Conservation (phyloP, 2,113 vertebrate genomes). For the Corythornis cristatus region DNA sequence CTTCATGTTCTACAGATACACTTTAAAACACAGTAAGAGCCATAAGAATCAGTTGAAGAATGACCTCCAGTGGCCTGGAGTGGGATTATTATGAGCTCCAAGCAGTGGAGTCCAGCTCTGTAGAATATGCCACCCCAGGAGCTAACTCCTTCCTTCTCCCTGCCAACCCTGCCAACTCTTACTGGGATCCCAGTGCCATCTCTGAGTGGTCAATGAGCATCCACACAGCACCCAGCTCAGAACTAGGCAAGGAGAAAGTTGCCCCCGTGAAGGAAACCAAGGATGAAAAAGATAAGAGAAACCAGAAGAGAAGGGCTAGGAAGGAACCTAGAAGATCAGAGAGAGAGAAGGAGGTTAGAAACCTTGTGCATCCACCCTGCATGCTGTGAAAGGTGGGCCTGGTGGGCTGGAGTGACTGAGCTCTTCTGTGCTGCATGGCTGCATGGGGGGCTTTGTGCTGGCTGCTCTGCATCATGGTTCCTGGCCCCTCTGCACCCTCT, state of each 20-base stretch:
- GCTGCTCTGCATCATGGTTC: background rate
- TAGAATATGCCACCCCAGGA: slow-evolving; percentile 73
- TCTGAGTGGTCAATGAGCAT: slow-evolving; percentile 85
- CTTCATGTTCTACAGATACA: slow-evolving; percentile 76
- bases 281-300: slow-evolving; percentile 81
- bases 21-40: slow-evolving; percentile 54
- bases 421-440: slow-evolving; percentile 2
- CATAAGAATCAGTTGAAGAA: slow-evolving; percentile 79
- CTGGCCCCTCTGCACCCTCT: background rate
- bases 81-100: slow-evolving; percentile 87
- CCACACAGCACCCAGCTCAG: slow-evolving; percentile 74
- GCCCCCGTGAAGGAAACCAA: slow-evolving; percentile 71
- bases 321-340: slow-evolving; percentile 83
- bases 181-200: slow-evolving; percentile 70
- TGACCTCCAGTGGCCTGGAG: slow-evolving; percentile 88
- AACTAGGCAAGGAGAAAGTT: slow-evolving; percentile 75
- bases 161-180: slow-evolving; percentile 61
- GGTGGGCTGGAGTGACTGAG: background rate
- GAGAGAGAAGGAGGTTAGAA: slow-evolving; percentile 87
- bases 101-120: slow-evolving; percentile 76
- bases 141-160: slow-evolving; percentile 73
- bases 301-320: slow-evolving; percentile 82
- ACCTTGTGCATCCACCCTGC: background rate
- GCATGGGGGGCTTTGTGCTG: slow-evolving; percentile 9
- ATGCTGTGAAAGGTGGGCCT: background rate